A percentile compares a stretch with the other conserved stretches of the same genome.
Evolutionary conservation across 2,113 vertebrate species (phyloP).

Genomic region (Cephalopholis sonnerati): DNA sequence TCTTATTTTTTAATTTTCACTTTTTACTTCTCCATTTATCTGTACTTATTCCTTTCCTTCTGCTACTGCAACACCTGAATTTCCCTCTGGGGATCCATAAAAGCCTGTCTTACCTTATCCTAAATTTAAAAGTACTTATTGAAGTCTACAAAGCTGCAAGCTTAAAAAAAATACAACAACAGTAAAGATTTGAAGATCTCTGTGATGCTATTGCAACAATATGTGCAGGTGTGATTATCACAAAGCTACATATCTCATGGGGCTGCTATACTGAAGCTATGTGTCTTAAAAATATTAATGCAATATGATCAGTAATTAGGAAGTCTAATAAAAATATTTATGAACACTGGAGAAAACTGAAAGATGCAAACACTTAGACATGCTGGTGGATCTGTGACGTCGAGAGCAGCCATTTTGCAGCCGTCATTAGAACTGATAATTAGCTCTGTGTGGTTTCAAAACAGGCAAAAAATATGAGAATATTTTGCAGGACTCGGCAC

Average conservation of each 20-base stretch:
- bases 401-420: background rate
- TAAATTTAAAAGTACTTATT: no score
- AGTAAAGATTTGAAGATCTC: background rate
- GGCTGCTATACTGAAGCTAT: background rate
- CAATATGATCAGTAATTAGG: no score
- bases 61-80: background rate
- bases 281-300: no score
- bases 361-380: background rate
- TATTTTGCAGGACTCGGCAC: slow-evolving; percentile 42
- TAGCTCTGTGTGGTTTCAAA: slow-evolving; percentile 51
- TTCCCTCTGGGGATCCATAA: background rate
- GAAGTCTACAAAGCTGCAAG: no score
- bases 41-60: background rate
- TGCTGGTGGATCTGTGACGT: no score
- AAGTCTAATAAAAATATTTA: background rate
- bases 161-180: no score
- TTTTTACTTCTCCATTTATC: background rate
- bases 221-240: background rate
- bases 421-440: slow-evolving; percentile 58
- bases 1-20: no score
- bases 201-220: background rate
- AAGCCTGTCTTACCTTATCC: background rate
- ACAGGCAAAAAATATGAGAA: slow-evolving; percentile 36
- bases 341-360: slow-evolving; percentile 15
- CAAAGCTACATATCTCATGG: background rate